phyloP scores from a whole-genome alignment of 2,797 vertebrate genomes.

The Enteromius trimaculatus region DNA sequence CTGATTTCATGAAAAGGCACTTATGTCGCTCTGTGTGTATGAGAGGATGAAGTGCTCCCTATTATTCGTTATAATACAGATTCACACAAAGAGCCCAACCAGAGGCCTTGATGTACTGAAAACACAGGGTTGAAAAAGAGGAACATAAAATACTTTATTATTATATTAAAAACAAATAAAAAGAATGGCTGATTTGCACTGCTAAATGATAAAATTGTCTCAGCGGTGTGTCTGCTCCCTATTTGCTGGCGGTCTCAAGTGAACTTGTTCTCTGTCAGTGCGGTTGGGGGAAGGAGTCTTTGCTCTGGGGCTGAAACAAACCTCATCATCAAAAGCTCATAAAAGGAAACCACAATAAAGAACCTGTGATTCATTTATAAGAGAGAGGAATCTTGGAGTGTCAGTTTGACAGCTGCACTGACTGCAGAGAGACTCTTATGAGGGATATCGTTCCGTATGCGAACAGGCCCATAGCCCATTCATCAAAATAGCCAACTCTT shows the following conservation, averaged over 20 bases:
- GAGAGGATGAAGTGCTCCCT: constrained; percentile 28
- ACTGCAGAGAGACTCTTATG: background rate
- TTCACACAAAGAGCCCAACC: constrained; percentile 24
- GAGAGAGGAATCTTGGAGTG: background rate
- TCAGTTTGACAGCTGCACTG: background rate
- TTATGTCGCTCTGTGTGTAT: background rate
- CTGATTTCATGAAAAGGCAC: constrained; percentile 1
- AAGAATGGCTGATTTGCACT: background rate
- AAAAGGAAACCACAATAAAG: constrained; percentile 5
- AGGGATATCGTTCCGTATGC: background rate
- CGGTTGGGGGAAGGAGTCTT: background rate
- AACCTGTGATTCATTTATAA: background rate
- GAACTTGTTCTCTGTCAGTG: constrained; percentile 5
- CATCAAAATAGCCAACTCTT: background rate
- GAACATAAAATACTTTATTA: background rate
- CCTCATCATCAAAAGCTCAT: background rate
- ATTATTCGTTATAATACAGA: constrained; percentile 19
- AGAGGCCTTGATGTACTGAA: constrained; percentile 8
- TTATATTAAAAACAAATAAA: background rate
- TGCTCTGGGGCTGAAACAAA: constrained; percentile 17
- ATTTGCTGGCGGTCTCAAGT: background rate
- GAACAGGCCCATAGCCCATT: background rate
- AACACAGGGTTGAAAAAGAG: constrained; percentile 2
- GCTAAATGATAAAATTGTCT: background rate
- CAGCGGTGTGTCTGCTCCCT: background rate